phyloP scores from a whole-genome alignment of 1,140 invertebrate species.

The Cylas formicarius region DNA sequence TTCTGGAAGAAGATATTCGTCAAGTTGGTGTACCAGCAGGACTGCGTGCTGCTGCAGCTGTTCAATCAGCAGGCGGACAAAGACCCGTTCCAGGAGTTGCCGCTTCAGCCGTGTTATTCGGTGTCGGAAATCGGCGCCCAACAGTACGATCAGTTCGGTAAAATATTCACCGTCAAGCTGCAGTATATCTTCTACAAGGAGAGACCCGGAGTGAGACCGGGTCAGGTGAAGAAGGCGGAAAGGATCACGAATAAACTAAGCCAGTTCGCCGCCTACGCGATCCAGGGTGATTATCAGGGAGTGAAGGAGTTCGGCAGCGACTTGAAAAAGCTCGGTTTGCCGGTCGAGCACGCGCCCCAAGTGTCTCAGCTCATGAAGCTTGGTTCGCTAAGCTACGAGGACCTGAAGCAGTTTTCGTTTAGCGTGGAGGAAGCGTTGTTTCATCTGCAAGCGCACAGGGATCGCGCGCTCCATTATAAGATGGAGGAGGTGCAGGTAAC shows the following conservation, averaged over 20 bases:
- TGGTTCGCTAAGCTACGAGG: conserved; percentile 81
- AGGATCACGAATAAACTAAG: conserved; percentile 84
- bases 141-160: conserved; percentile 96
- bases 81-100: conserved; percentile 82
- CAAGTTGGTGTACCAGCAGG: conserved; percentile 67
- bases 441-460: conserved; percentile 71
- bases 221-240: conserved; percentile 91
- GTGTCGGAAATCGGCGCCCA: conserved; percentile 89
- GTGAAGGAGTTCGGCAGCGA: conserved; percentile 88
- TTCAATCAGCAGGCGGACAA: conserved; percentile 79
- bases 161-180: conserved; percentile 97
- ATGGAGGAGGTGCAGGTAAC: conserved; percentile 97
- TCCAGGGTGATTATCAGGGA: conserved; percentile 83
- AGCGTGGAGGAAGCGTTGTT: conserved; percentile 88
- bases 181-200: conserved; percentile 99
- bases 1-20: conserved; percentile 98
- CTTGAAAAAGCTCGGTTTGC: conserved; percentile 85
- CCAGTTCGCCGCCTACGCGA: conserved; percentile 90
- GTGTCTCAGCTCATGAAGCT: conserved; percentile 95
- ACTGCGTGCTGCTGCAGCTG: conserved; percentile 78
- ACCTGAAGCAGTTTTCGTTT: conserved; percentile 84
- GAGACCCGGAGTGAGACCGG: conserved; percentile 89
- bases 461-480: conserved; percentile 88
- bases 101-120: conserved; percentile 86
- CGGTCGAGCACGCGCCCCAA: conserved; percentile 95